Evolutionary conservation across 2,888 invertebrate genomes (phyloP).

Genomic region (Noctua janthina): DNA sequence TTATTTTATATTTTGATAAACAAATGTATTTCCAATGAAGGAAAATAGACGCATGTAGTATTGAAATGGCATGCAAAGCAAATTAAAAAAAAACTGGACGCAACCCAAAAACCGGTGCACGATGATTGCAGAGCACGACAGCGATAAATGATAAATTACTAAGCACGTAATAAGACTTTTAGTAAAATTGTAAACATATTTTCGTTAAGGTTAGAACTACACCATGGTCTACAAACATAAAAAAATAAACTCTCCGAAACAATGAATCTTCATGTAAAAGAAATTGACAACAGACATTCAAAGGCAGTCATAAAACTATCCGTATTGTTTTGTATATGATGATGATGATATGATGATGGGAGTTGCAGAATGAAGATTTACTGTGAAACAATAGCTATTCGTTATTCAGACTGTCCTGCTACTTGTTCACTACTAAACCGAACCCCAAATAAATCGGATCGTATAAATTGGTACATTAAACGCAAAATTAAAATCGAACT

Average conservation of each 20-base stretch:
- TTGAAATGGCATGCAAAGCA: neutral
- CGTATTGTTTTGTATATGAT: neutral
- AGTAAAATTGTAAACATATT: neutral
- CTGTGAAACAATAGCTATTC: neutral
- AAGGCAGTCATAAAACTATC: neutral
- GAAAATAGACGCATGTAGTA: neutral
- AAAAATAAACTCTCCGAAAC: neutral
- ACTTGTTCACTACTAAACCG: neutral
- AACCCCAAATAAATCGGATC: no score
- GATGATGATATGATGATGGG: no score
- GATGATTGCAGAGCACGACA: neutral
- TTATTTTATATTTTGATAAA: neutral
- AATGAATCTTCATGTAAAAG: neutral
- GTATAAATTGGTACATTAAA: slow-evolving; percentile 3
- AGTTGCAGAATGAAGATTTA: neutral
- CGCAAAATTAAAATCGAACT: neutral
- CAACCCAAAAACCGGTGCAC: neutral
- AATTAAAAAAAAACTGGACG: neutral
- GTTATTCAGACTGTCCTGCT: neutral
- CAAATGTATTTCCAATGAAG: no score
- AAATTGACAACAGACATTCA: neutral
- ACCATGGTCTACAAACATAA: neutral
- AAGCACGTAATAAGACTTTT: neutral
- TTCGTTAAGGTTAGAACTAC: neutral
- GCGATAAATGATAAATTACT: neutral